phyloP scores from a whole-genome alignment of 2,797 vertebrate species.

The Loriculus beryllinus region DNA sequence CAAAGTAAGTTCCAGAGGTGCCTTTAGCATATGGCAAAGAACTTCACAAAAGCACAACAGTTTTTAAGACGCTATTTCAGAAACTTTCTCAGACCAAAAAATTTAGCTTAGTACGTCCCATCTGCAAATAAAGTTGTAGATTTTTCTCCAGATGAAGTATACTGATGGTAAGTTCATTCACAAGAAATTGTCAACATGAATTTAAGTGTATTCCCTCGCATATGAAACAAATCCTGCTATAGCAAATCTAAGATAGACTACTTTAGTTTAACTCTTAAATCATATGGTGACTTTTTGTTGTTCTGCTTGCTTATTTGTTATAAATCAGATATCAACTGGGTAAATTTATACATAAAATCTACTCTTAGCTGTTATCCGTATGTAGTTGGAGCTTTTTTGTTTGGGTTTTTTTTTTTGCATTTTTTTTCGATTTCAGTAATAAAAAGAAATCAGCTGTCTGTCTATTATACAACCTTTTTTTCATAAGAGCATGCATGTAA shows the following conservation, averaged over 20 bases:
- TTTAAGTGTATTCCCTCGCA: not conserved
- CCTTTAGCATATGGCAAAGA: not conserved
- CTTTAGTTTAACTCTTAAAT: not conserved
- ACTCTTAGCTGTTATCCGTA: not conserved
- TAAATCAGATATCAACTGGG: not conserved
- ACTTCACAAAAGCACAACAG: not conserved
- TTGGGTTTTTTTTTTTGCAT: not conserved
- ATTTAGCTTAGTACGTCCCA: not conserved
- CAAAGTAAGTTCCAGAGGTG: not conserved
- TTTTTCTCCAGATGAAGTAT: not conserved
- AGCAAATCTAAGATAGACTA: not conserved
- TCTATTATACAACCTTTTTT: not conserved
- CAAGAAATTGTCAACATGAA: not conserved
- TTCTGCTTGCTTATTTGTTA: not conserved
- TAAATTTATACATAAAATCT: not conserved
- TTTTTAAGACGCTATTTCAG: not conserved
- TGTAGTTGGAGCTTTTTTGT: rapidly evolving
- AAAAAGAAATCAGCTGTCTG: not conserved
- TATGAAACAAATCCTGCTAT: not conserved
- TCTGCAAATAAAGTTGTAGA: not conserved
- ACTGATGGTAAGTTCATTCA: not conserved
- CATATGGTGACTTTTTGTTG: rapidly evolving
- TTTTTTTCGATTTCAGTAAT: not conserved
- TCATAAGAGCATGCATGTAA: not conserved
- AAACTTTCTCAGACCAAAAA: not conserved